Conservation (phyloP, 2,113 vertebrate species). For the Loxodonta africana region DNA sequence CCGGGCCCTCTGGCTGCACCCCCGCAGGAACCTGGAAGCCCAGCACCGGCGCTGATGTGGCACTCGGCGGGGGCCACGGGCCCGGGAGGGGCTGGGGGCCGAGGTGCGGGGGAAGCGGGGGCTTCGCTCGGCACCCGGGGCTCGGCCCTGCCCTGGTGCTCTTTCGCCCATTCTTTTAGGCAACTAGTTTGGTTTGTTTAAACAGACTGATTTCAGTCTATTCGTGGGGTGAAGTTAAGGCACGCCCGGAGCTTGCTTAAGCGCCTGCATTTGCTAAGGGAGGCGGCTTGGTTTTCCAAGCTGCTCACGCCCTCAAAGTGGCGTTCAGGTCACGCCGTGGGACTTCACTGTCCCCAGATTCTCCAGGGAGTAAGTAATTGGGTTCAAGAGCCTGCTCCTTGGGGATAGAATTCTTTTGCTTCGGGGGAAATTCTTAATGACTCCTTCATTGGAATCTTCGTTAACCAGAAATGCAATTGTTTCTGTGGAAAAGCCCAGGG, state of each 20-base stretch:
- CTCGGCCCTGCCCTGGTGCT: too few species aligned
- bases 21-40: slow-evolving; percentile 34
- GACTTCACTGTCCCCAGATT: neutral
- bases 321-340: neutral
- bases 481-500: neutral
- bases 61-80: neutral
- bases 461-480: neutral
- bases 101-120: too few species aligned
- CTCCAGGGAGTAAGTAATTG: neutral
- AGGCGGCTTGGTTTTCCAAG: neutral
- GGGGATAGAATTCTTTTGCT: neutral
- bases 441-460: neutral
- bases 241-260: neutral
- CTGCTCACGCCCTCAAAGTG: neutral
- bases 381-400: neutral
- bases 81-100: neutral
- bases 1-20: neutral
- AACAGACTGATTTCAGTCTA: neutral
- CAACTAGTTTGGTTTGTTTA: neutral
- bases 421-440: neutral
- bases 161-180: neutral
- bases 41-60: slow-evolving; percentile 81
- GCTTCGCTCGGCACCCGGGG: neutral
- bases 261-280: neutral
- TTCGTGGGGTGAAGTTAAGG: neutral